Conservation (phyloP, 2,888 invertebrate species). For the Andrena camellia region DNA sequence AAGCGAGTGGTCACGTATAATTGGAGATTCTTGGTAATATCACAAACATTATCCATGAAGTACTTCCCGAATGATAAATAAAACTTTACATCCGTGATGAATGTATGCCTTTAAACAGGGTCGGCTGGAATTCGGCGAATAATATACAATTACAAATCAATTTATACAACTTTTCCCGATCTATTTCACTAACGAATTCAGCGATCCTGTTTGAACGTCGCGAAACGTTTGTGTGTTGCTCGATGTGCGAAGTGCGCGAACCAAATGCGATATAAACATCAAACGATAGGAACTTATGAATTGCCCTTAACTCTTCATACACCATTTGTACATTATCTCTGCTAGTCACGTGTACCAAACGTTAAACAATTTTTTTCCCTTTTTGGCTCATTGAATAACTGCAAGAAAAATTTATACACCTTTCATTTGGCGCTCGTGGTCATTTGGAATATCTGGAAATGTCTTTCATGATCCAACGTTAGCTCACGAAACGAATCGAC, state of each 20-base stretch:
- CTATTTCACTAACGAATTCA: constrained; percentile 17
- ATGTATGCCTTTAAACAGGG: constrained; percentile 26
- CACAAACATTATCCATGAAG: constrained; percentile 38
- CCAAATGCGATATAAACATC: constrained; percentile 26
- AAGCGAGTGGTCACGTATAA: constrained; percentile 3
- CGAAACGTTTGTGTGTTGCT: constrained; percentile 3
- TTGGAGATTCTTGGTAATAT: constrained; percentile 26
- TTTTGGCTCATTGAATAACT: neutral
- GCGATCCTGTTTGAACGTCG: neutral
- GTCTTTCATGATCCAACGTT: no score
- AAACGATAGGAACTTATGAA: constrained; percentile 49
- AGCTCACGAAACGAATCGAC: no score
- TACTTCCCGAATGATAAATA: constrained; percentile 3
- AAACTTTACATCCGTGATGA: constrained; percentile 22
- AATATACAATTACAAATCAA: constrained; percentile 30
- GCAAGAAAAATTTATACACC: neutral
- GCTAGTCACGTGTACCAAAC: constrained; percentile 13
- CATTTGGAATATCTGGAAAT: no score
- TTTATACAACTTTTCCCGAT: constrained; percentile 9
- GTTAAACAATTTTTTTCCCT: neutral
- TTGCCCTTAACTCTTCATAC: constrained; percentile 37
- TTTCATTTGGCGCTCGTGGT: neutral
- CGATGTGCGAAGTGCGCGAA: neutral
- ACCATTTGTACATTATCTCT: constrained; percentile 38
- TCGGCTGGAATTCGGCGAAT: constrained; percentile 1